Conservation (phyloP, 2,888 invertebrate genomes). For the Pomacea canaliculata region DNA sequence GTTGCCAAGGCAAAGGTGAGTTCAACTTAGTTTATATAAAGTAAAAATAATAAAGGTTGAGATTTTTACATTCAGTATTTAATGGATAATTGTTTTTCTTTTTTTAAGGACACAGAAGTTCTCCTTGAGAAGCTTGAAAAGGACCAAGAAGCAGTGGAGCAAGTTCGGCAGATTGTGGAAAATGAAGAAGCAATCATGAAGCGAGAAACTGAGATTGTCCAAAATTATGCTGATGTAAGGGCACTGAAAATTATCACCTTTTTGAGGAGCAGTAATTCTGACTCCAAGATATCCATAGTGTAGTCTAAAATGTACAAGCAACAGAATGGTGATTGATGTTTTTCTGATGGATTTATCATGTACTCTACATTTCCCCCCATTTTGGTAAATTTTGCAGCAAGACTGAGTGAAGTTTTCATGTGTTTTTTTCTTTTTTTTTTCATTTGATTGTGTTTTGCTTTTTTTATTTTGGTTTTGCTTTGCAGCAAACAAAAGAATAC, state of each 20-base stretch:
- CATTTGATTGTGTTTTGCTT: too few relatives aligned
- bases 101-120: slow-evolving; percentile 65
- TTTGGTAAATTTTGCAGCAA: too few relatives aligned
- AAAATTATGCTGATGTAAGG: slow-evolving; percentile 67
- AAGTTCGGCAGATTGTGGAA: slow-evolving; percentile 67
- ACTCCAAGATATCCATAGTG: not conserved
- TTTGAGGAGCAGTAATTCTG: not conserved
- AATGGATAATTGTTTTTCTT: not conserved
- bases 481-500: too few relatives aligned
- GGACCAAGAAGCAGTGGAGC: slow-evolving; percentile 67
- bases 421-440: too few relatives aligned
- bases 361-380: too few relatives aligned
- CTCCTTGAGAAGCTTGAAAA: slow-evolving; percentile 65
- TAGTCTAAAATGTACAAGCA: too few relatives aligned
- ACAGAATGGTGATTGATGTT: too few relatives aligned
- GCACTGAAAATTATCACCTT: not conserved
- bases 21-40: not conserved
- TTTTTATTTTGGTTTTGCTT: too few relatives aligned
- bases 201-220: slow-evolving; percentile 67
- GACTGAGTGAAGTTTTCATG: too few relatives aligned
- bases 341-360: too few relatives aligned
- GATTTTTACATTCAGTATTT: too few relatives aligned
- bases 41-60: too few relatives aligned
- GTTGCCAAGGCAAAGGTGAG: slow-evolving; percentile 66
- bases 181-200: slow-evolving; percentile 67